Base-by-base conservation (phyloP, 35 echinoderm and acorn worm genomes). In the Ptychodera flava region DNA sequence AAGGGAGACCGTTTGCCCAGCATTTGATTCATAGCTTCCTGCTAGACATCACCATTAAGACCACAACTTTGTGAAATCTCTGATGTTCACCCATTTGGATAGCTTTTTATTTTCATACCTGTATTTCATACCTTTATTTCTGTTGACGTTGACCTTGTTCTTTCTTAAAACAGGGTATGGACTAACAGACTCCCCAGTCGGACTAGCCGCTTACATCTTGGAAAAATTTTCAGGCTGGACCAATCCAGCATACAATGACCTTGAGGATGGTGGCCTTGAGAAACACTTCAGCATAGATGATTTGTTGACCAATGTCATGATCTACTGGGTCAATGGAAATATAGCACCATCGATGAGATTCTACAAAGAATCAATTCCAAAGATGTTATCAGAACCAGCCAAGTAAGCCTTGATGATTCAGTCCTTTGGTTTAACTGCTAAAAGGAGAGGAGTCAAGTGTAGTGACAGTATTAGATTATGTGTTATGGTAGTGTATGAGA, bases 261-360 rank as follows among this genome's bases (percentile, higher is more conserved):
- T 81, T 30, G 82, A 80, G 33, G 91, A 97, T 76, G 94, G 94
- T 35, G 91, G 91, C 27, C 78, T 97, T 35, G 79, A 88, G 0
- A 87, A 89, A 27, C 31, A 76, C 32, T 97, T 80, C 78, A 80
- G 80, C 1, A 79, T 89, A 34, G 95, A 97, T 81, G 95, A 97
- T 31, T 76, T 97, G 14, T 64, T 97, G 33, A 97, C 86, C 52
- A 97, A 97, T 31, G 81, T 97, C 30, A 97, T 97, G 95, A 85
- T 97, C 1, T 97, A 97, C 77, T 97, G 95, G 95, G 85, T 97
- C 0, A 89, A 78, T 14, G 92, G 87, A 0, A 33, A 31, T 1
- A 82, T 82, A 2, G 34, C 80, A 32, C 16, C 80, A 32, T 31
- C 80, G 1, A 82, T 82, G 80, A 31, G 80, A 33, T 82, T 82